phyloP scores from a whole-genome alignment of 2,888 invertebrate genomes.

The Stenoptilia bipunctidactyla region DNA sequence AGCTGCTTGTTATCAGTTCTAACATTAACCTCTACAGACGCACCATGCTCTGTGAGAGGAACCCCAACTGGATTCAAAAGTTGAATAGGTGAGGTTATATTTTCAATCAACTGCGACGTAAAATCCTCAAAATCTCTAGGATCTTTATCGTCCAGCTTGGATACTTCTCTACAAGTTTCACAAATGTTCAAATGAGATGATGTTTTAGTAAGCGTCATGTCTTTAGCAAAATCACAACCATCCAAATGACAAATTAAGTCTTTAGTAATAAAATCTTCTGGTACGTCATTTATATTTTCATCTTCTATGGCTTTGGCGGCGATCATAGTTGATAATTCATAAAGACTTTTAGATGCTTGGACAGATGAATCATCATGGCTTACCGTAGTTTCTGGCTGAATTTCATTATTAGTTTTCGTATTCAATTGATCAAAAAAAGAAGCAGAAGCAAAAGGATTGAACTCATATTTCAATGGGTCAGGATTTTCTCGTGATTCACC shows the following conservation, averaged over 20 bases:
- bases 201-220: not conserved
- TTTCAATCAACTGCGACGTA: conserved; percentile 49
- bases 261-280: not conserved
- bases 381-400: too few species aligned
- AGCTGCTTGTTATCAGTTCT: conserved; percentile 27
- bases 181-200: conserved; percentile 41
- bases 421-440: not conserved
- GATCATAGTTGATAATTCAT: conserved; percentile 28
- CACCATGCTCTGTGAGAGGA: conserved; percentile 26
- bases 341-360: conserved; percentile 28
- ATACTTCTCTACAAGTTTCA: conserved; percentile 48
- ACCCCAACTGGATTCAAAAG: conserved; percentile 48
- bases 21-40: conserved; percentile 15
- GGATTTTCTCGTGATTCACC: too few species aligned
- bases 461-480: too few species aligned
- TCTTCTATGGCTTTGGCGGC: conserved; percentile 20
- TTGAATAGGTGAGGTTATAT: conserved; percentile 50
- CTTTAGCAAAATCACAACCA: too few species aligned
- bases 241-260: too few species aligned
- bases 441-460: not conserved
- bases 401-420: not conserved
- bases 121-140: conserved; percentile 29
- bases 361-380: too few species aligned
- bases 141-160: conserved; percentile 32
- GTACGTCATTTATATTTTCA: not conserved